Conservation (phyloP, 2,888 invertebrate species). For the Agrotis segetum region DNA sequence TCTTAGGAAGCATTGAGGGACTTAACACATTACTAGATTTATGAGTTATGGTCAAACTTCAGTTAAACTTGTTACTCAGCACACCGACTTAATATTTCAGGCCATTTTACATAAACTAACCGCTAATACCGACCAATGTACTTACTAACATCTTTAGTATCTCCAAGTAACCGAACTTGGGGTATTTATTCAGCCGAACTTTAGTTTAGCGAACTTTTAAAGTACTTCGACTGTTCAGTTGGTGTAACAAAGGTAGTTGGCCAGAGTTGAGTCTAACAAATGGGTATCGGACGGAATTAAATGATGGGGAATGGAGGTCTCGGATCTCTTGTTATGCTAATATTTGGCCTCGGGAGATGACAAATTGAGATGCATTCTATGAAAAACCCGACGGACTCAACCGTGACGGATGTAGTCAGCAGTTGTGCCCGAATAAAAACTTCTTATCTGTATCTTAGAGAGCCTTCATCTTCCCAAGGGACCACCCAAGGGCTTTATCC, state of each 20-base stretch:
- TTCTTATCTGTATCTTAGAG: slow-evolving; percentile 57
- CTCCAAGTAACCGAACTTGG: slow-evolving; percentile 69
- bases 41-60: slow-evolving; percentile 61
- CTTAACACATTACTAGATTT: slow-evolving; percentile 58
- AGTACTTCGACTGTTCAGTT: slow-evolving; percentile 74
- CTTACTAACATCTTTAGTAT: slow-evolving; percentile 68
- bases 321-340: slow-evolving; percentile 77
- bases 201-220: slow-evolving; percentile 75
- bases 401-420: slow-evolving; percentile 52
- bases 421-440: slow-evolving; percentile 54
- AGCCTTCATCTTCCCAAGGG: slow-evolving; percentile 33
- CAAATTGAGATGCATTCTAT: slow-evolving; percentile 75
- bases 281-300: slow-evolving; percentile 72
- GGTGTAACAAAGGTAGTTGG: slow-evolving; percentile 77
- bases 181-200: slow-evolving; percentile 74
- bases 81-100: slow-evolving; percentile 60
- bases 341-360: slow-evolving; percentile 73
- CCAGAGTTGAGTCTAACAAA: slow-evolving; percentile 72
- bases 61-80: slow-evolving; percentile 63
- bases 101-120: slow-evolving; percentile 66
- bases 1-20: slow-evolving; percentile 40
- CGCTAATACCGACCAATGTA: slow-evolving; percentile 70
- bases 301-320: slow-evolving; percentile 71
- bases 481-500: slow-evolving; percentile 12
- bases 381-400: slow-evolving; percentile 50